phyloP scores from a whole-genome alignment of 1,140 invertebrate genomes.

The Drosophila ananassae region DNA sequence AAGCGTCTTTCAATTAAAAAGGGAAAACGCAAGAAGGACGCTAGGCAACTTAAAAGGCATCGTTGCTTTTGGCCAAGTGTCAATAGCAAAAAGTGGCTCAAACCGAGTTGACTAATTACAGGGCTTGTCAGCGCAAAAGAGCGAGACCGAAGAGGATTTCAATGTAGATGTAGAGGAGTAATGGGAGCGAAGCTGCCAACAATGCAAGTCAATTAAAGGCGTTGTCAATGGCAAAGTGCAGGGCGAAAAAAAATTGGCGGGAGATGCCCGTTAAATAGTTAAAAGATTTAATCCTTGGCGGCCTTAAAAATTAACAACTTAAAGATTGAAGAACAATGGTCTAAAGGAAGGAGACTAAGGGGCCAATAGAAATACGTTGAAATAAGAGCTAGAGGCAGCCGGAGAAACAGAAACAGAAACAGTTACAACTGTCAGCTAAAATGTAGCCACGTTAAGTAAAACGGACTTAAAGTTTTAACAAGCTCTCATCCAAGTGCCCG shows the following conservation, averaged over 20 bases:
- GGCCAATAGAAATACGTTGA: slow-evolving; percentile 9
- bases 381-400: slow-evolving; percentile 38
- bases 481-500: slow-evolving; percentile 68
- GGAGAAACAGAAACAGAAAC: slow-evolving; percentile 37
- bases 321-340: slow-evolving; percentile 19
- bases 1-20: slow-evolving; percentile 50
- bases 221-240: slow-evolving; percentile 57
- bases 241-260: not conserved
- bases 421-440: slow-evolving; percentile 79
- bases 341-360: not conserved
- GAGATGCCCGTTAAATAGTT: slow-evolving; percentile 53
- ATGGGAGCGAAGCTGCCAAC: slow-evolving; percentile 3
- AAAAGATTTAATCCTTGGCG: slow-evolving; percentile 38
- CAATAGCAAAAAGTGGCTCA: slow-evolving; percentile 62
- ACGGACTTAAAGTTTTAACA: slow-evolving; percentile 82
- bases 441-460: slow-evolving; percentile 80
- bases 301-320: slow-evolving; percentile 59
- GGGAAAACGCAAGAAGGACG: not conserved
- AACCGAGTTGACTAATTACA: slow-evolving; percentile 66
- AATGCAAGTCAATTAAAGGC: slow-evolving; percentile 74
- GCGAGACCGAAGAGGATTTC: slow-evolving; percentile 10
- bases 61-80: slow-evolving; percentile 56
- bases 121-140: slow-evolving; percentile 34
- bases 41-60: slow-evolving; percentile 35
- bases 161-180: not conserved